Percentiles rank a stretch among this genome's conserved stretches.
phyloP scores from a whole-genome alignment of 2,797 vertebrate genomes.

The Sorex maritimensis region DNA sequence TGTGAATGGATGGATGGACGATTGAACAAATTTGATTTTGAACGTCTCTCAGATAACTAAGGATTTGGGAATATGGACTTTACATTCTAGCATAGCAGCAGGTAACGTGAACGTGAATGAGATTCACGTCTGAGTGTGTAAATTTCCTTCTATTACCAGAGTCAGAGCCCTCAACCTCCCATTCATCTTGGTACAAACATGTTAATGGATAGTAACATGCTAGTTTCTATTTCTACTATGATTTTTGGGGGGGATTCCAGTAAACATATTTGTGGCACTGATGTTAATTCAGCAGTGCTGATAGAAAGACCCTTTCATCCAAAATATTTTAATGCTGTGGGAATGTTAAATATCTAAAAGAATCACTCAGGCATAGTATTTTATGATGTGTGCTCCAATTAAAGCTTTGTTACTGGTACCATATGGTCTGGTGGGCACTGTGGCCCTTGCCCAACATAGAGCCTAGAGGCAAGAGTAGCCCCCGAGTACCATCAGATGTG shows the following conservation, averaged over 20 bases:
- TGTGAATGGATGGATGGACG: neutral
- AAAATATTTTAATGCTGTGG: neutral
- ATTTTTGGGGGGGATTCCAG: neutral
- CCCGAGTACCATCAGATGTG: too few species aligned
- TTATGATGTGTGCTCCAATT: neutral
- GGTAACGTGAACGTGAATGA: neutral
- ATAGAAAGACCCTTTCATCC: neutral
- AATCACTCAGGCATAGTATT: neutral
- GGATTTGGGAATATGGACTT: neutral
- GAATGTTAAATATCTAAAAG: neutral
- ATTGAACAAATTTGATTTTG: conserved; percentile 32
- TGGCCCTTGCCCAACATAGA: too few species aligned
- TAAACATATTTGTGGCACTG: neutral
- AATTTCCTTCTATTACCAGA: neutral
- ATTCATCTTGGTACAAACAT: neutral
- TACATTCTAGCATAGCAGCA: conserved; percentile 12
- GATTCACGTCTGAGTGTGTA: neutral
- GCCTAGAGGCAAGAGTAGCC: too few species aligned
- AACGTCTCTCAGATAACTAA: neutral
- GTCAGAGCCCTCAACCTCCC: neutral
- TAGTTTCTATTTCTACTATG: neutral
- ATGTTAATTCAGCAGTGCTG: neutral
- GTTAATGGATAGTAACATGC: neutral
- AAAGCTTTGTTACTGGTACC: neutral
- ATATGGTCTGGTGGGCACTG: too few species aligned